Evolutionary conservation across 2,113 vertebrate species (phyloP).

Genomic region (Stomatorhinus ivindoensis): DNA sequence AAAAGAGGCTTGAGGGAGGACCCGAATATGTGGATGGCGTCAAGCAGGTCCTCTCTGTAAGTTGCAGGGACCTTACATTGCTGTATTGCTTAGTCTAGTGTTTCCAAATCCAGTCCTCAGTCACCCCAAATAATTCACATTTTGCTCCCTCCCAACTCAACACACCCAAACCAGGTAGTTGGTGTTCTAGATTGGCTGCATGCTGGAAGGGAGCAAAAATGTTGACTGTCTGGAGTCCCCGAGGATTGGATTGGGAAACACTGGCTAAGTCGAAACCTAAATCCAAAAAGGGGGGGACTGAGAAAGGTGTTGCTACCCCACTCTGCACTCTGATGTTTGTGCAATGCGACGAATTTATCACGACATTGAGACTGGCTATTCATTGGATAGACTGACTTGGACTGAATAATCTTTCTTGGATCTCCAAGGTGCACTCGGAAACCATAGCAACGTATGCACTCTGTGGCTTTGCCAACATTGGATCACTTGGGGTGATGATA

Average conservation of each 20-base stretch:
- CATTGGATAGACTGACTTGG: neutral
- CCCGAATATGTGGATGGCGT: slow-evolving; percentile 61
- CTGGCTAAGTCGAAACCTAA: neutral
- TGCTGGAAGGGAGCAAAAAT: no score
- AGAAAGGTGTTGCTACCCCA: neutral
- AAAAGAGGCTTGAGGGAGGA: slow-evolving; percentile 58
- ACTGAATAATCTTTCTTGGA: slow-evolving; percentile 32
- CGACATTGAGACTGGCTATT: neutral
- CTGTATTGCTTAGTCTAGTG: no score
- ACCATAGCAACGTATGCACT: slow-evolving; percentile 78
- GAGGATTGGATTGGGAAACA: no score
- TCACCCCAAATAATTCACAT: no score
- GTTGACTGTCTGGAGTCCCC: no score
- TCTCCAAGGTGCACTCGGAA: slow-evolving; percentile 72
- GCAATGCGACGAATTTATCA: neutral
- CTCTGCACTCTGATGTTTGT: neutral
- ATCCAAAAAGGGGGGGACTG: neutral
- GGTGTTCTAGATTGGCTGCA: no score
- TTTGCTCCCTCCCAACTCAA: no score
- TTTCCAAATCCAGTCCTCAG: no score
- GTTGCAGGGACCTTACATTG: neutral
- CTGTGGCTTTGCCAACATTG: slow-evolving; percentile 80
- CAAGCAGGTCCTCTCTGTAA: slow-evolving; percentile 70
- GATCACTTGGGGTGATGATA: slow-evolving; percentile 68
- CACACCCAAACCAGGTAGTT: no score